Conservation (phyloP, 2,797 vertebrate species). For the Coilia nasus region DNA sequence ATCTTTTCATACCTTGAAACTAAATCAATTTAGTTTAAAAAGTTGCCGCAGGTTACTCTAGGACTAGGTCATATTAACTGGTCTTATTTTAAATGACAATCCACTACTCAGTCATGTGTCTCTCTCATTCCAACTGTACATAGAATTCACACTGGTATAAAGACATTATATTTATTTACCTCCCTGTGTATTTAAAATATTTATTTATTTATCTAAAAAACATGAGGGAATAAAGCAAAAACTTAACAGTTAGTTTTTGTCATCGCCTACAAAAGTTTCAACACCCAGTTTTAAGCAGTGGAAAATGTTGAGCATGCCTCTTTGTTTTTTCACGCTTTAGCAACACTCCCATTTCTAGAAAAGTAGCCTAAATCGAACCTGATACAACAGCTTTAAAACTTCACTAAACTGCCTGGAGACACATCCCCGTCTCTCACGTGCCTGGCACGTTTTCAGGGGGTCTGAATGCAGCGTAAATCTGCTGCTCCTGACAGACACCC, state of each 20-base stretch:
- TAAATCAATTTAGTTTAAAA: too few relatives aligned
- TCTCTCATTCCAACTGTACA: background rate
- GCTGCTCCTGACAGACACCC: background rate
- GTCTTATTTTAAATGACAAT: background rate
- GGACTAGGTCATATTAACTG: background rate
- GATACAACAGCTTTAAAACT: background rate
- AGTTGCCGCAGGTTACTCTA: background rate
- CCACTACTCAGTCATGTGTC: background rate
- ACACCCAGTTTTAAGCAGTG: too few relatives aligned
- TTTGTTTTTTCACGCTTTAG: too few relatives aligned
- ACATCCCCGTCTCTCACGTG: background rate
- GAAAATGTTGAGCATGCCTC: too few relatives aligned
- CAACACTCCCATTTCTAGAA: too few relatives aligned
- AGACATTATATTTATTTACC: too few relatives aligned
- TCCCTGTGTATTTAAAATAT: too few relatives aligned
- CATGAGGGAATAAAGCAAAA: too few relatives aligned
- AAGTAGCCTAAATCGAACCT: background rate
- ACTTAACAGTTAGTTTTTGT: too few relatives aligned
- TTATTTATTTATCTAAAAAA: too few relatives aligned
- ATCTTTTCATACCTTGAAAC: background rate
- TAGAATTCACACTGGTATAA: too few relatives aligned
- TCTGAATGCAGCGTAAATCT: background rate
- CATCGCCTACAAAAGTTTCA: too few relatives aligned
- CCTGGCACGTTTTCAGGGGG: background rate
- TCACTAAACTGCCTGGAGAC: background rate